Percentiles rank a stretch among this genome's conserved stretches.
These are phyloP conservation scores for Falco novaeseelandiae DNA, from an alignment of 2,797 vertebrate genomes.

Conservation along the genomic window DNA sequence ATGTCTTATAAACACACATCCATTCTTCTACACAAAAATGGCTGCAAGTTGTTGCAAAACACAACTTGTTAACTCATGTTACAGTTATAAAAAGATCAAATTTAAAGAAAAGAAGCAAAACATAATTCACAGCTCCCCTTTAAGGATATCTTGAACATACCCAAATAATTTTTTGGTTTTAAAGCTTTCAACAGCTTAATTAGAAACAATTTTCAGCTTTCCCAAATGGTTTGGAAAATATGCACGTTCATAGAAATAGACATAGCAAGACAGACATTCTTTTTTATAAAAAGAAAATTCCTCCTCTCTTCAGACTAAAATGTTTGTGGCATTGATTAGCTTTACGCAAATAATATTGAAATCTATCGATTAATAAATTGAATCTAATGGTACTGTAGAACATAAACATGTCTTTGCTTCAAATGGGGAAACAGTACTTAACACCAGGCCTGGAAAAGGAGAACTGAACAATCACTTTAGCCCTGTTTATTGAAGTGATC, in stretches of 20 bases:
- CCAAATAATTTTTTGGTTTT: not conserved
- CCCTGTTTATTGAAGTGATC: not conserved
- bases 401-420: not conserved
- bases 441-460: not conserved
- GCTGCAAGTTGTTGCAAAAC: not conserved
- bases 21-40: not conserved
- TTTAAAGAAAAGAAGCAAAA: not conserved
- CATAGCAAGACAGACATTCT: not conserved
- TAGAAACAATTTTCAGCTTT: not conserved
- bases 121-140: not conserved
- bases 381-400: not conserved
- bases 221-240: not conserved
- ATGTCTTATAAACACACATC: not conserved
- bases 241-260: not conserved
- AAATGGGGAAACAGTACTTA: not conserved
- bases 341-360: not conserved
- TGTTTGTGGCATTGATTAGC: not conserved
- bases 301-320: not conserved
- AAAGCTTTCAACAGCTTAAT: not conserved
- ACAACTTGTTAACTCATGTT: not conserved
- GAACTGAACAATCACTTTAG: not conserved
- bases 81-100: not conserved
- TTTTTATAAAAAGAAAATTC: not conserved
- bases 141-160: not conserved
- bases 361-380: not conserved